Conservation (phyloP, 1,140 invertebrate species). For the Micrasema longulum region DNA sequence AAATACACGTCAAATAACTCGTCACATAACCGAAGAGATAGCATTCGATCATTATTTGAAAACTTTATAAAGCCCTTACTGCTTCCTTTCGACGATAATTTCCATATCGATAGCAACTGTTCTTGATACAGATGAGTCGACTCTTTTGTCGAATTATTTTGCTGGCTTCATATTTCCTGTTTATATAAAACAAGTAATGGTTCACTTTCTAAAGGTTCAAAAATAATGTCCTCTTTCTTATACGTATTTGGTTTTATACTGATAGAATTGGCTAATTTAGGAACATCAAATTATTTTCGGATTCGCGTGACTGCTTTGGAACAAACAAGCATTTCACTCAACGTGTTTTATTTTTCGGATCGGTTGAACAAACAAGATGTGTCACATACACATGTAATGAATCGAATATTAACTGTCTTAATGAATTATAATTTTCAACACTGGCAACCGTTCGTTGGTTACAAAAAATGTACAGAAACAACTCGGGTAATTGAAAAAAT, state of each 20-base stretch:
- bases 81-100: slow-evolving; percentile 19
- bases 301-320: slow-evolving; percentile 5
- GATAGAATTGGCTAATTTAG: background rate
- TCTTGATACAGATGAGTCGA: slow-evolving; percentile 4
- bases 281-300: background rate
- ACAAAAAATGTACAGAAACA: slow-evolving; percentile 19
- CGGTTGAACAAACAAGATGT: too few species aligned
- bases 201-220: too few species aligned
- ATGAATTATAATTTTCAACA: background rate
- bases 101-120: slow-evolving; percentile 11
- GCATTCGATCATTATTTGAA: background rate
- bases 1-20: background rate
- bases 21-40: background rate
- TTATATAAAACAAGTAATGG: background rate
- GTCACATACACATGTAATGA: too few species aligned
- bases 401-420: too few species aligned
- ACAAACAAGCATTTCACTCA: background rate
- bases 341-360: too few species aligned
- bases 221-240: too few species aligned
- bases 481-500: slow-evolving; percentile 27
- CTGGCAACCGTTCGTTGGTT: slow-evolving; percentile 12
- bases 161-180: slow-evolving; percentile 1
- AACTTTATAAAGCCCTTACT: slow-evolving; percentile 3
- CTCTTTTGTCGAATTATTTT: background rate
- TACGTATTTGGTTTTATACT: too few species aligned